Evolutionary conservation across 35 echinoderm and acorn worm species (phyloP).

Genomic region (Ophioderma brevispina): DNA sequence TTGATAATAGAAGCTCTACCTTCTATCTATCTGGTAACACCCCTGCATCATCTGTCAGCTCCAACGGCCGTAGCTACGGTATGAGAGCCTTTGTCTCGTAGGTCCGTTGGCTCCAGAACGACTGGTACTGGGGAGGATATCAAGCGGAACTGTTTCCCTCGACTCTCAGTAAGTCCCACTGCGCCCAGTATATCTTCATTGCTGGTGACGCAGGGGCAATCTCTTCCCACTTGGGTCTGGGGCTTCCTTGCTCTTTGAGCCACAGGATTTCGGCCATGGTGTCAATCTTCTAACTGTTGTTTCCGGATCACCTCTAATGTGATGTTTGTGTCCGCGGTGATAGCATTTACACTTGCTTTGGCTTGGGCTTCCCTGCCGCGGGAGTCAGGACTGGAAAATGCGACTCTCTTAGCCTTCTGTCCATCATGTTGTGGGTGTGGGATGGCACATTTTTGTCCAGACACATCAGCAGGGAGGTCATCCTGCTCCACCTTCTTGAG

Average conservation of each 20-base stretch:
- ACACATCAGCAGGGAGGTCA: neutral
- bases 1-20: too few species aligned
- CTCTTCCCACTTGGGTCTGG: neutral
- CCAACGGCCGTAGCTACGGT: too few species aligned
- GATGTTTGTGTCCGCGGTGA: neutral
- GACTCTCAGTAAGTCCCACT: neutral
- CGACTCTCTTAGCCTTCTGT: too few species aligned
- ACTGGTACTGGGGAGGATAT: too few species aligned
- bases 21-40: too few species aligned
- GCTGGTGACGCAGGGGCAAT: neutral
- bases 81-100: too few species aligned
- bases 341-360: neutral
- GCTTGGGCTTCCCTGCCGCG: neutral
- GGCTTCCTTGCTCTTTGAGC: neutral
- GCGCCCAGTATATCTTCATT: neutral
- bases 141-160: too few species aligned
- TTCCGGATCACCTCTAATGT: neutral
- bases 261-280: neutral
- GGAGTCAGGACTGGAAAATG: neutral
- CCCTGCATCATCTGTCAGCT: too few species aligned
- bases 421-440: too few species aligned
- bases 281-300: neutral
- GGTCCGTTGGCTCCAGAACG: too few species aligned
- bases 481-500: neutral
- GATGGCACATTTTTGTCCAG: too few species aligned